These are phyloP conservation scores for Synergus umbraculus DNA, from an alignment of 2,888 invertebrate species.

Conservation along the genomic window DNA sequence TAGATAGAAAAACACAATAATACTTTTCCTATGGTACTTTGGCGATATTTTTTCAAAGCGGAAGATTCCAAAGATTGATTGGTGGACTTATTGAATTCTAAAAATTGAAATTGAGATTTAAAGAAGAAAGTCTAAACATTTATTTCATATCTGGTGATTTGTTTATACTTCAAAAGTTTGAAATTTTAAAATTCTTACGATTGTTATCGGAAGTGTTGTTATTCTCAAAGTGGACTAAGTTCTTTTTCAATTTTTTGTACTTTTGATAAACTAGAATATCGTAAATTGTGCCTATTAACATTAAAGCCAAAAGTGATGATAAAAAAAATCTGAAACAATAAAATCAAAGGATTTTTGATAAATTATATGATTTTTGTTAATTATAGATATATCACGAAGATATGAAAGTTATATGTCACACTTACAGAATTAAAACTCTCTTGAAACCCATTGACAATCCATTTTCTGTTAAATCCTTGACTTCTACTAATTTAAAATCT, in stretches of 20 bases:
- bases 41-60: constrained; percentile 50
- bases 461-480: constrained; percentile 70
- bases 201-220: constrained; percentile 49
- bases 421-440: constrained; percentile 26
- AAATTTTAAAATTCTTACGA: constrained; percentile 49
- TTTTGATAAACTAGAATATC: constrained; percentile 68
- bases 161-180: background rate
- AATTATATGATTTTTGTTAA: background rate
- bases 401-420: background rate
- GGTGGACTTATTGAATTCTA: constrained; percentile 52
- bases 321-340: constrained; percentile 60
- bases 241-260: constrained; percentile 48
- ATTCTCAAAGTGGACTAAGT: constrained; percentile 47
- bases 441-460: constrained; percentile 3
- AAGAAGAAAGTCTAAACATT: background rate
- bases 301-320: constrained; percentile 60
- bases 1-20: constrained; percentile 79
- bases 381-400: background rate
- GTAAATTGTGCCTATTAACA: constrained; percentile 71
- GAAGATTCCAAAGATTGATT: constrained; percentile 55
- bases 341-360: background rate
- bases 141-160: background rate
- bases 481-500: constrained; percentile 70
- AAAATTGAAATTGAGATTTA: constrained; percentile 21
- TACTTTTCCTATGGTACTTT: constrained; percentile 61